Conservation (phyloP, 2,888 invertebrate species). For the Ornithoptera priamus region DNA sequence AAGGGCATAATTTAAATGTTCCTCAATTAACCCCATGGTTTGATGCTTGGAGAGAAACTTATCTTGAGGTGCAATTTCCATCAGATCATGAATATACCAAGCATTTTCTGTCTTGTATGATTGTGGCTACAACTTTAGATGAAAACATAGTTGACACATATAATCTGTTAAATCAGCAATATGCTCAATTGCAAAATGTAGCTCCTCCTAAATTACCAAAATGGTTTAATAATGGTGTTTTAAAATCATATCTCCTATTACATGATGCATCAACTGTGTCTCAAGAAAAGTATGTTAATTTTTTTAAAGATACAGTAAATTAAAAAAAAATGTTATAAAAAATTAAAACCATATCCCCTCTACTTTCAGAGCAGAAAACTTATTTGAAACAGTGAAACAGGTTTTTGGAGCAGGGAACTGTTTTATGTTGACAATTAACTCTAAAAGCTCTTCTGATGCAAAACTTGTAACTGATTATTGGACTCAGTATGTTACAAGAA, state of each 20-base stretch:
- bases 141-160: constrained; percentile 90
- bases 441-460: constrained; percentile 81
- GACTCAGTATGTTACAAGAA: constrained; percentile 86
- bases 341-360: constrained; percentile 1
- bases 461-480: constrained; percentile 88
- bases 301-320: not conserved
- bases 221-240: constrained; percentile 88
- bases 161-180: constrained; percentile 87
- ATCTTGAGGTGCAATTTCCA: constrained; percentile 91
- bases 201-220: constrained; percentile 89
- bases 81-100: constrained; percentile 98
- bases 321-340: too few relatives aligned
- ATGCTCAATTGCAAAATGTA: constrained; percentile 88
- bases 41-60: constrained; percentile 96
- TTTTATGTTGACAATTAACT: constrained; percentile 94
- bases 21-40: constrained; percentile 95
- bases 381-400: constrained; percentile 91
- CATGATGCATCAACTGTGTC: constrained; percentile 90
- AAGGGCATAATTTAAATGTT: constrained; percentile 82
- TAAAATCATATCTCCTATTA: constrained; percentile 93
- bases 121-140: constrained; percentile 86
- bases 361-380: constrained; percentile 86
- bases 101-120: constrained; percentile 90
- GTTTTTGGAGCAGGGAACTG: constrained; percentile 93
- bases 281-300: constrained; percentile 84